Base-by-base conservation (phyloP, 2,888 invertebrate species). In the Uropetala carovei region DNA sequence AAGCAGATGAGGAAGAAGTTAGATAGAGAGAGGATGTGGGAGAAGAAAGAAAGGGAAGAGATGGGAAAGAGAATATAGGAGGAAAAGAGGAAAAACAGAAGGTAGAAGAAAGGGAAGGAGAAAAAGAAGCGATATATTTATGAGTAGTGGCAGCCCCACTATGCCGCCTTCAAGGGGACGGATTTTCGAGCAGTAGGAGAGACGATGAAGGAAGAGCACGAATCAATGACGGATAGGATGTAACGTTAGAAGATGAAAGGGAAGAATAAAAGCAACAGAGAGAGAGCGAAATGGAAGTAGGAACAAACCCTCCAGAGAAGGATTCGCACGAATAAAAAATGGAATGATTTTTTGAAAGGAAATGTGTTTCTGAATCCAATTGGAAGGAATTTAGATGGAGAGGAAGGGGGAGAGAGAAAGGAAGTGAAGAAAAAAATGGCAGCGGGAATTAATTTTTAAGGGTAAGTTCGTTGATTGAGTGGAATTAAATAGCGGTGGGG, bases 391-490 rank as follows among this genome's bases (percentile, higher is more conserved):
- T 68, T 22, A 5, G 75, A 75, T 22, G 27, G 13, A 43, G 43
- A 43, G 43, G 1, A 5, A 5, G 75, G 22, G 75, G 27, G 13
- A 43, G 43, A 43, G 43, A 3, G 43, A 43, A 43, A 43, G 75
- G 75, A 75, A 75, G 13, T 27, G 75, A 22, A 22, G 75, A 11
- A 22, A 13, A 75, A 75, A 75, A 75, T 75, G 75, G 75, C 75
- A 27, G 75, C 27, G 22, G 75, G 75, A 75, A 75, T 75, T 75
- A 75, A 75, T 27, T 75, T 75, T 22, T 75, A 57, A 85, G 85
- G 58, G 57, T 85, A 85, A 57, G 18, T 22, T 85, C 85, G 57
- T 56, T 85, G 85, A 85, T 85, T 57, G 57, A n/a, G n/a, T 4
- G 58, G 57, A 58, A 85, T 85, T 56, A 85, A 58, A 57, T 57